Evolutionary conservation across 2,888 invertebrate genomes (phyloP).

Genomic region (Apomyelois bistriatella): DNA sequence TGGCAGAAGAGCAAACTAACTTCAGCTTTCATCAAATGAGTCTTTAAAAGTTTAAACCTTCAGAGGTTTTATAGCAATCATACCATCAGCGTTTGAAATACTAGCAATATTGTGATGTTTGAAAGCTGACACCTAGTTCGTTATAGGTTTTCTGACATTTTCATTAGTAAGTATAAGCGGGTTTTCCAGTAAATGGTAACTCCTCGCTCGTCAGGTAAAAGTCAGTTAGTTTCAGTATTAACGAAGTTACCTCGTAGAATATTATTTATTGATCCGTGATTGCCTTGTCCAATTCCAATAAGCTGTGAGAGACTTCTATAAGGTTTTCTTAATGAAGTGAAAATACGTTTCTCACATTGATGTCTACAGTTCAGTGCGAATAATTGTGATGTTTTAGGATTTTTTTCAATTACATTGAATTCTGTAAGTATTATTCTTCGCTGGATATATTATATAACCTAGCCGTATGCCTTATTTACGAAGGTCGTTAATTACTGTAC

Average conservation of each 20-base stretch:
- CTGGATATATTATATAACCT: too few relatives aligned
- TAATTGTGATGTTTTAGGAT: too few relatives aligned
- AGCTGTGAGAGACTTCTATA: not conserved
- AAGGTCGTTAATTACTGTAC: too few relatives aligned
- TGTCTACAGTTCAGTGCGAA: not conserved
- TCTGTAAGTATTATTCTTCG: not conserved
- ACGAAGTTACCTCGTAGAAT: constrained; percentile 16
- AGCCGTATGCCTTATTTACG: too few relatives aligned
- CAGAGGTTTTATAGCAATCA: too few relatives aligned
- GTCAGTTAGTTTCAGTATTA: constrained; percentile 18
- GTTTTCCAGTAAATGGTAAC: constrained; percentile 22
- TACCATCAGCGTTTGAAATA: too few relatives aligned
- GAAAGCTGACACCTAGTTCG: constrained; percentile 18
- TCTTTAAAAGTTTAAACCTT: too few relatives aligned
- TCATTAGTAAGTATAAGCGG: constrained; percentile 19
- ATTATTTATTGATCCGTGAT: constrained; percentile 22
- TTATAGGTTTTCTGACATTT: constrained; percentile 22
- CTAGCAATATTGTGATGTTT: not conserved
- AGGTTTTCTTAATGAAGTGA: not conserved
- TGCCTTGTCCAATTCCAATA: constrained; percentile 1
- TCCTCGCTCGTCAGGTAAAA: constrained; percentile 20
- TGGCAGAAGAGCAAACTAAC: too few relatives aligned
- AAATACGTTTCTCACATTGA: not conserved
- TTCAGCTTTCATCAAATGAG: too few relatives aligned
- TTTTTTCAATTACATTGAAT: not conserved